Conservation (phyloP, 2,888 invertebrate species). For the Subacronicta megacephala region DNA sequence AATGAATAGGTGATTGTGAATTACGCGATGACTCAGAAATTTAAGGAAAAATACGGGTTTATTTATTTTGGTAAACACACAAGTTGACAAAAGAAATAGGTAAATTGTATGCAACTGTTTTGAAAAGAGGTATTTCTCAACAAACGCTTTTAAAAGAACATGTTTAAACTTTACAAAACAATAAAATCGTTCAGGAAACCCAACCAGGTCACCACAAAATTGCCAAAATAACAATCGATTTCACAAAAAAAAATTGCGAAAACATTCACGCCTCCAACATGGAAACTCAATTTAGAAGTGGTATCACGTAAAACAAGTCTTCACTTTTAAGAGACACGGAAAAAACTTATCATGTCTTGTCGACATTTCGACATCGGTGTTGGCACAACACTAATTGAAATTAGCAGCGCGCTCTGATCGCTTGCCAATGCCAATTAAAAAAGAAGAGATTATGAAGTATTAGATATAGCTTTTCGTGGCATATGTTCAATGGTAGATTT, state of each 20-base stretch:
- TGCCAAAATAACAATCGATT: constrained; percentile 35
- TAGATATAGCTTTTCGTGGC: constrained; percentile 36
- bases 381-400: constrained; percentile 71
- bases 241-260: constrained; percentile 38
- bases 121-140: constrained; percentile 20
- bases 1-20: constrained; percentile 50
- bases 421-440: constrained; percentile 72
- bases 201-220: constrained; percentile 23
- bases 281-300: constrained; percentile 59
- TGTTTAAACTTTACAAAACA: constrained; percentile 25
- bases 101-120: constrained; percentile 7
- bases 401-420: constrained; percentile 62
- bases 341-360: constrained; percentile 59
- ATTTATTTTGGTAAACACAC: background rate
- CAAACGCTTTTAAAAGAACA: constrained; percentile 42
- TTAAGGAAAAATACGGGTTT: constrained; percentile 31
- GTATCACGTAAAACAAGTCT: constrained; percentile 49
- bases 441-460: constrained; percentile 52
- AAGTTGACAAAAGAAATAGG: background rate
- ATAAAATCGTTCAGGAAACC: constrained; percentile 27
- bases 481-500: constrained; percentile 40
- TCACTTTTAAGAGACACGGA: constrained; percentile 58
- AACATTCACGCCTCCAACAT: constrained; percentile 45
- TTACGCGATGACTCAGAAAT: constrained; percentile 42
- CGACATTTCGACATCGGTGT: constrained; percentile 60